Conservation (phyloP, 2,113 vertebrate genomes). For the Carettochelys insculpta region DNA sequence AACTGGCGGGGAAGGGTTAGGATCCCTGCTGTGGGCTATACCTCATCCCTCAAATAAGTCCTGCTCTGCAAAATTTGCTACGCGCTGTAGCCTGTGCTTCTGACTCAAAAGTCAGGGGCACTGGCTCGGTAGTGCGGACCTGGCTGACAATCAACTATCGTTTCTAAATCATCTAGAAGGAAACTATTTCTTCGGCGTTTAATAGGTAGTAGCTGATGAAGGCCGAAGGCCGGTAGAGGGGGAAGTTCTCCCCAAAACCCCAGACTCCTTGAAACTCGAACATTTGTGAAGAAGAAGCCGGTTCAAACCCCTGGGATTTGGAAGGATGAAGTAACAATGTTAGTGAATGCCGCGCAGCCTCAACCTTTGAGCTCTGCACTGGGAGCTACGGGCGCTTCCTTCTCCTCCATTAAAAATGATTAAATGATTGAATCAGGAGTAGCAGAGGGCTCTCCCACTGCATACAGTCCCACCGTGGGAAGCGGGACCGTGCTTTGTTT, state of each 20-base stretch:
- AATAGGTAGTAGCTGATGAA: background rate
- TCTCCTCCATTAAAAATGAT: background rate
- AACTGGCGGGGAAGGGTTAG: background rate
- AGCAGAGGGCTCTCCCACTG: background rate
- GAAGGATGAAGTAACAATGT: background rate
- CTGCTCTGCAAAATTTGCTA: background rate
- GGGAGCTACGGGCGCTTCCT: background rate
- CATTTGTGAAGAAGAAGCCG: background rate
- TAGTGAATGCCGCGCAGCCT: background rate
- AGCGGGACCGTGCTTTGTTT: background rate
- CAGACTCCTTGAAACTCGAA: background rate
- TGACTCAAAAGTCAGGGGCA: background rate
- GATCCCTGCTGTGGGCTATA: background rate
- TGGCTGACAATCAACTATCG: background rate
- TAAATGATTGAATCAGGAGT: background rate
- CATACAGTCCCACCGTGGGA: background rate
- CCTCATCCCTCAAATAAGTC: background rate
- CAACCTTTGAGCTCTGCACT: background rate
- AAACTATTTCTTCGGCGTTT: background rate
- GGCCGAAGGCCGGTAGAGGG: background rate
- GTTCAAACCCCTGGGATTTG: background rate
- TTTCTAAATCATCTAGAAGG: background rate
- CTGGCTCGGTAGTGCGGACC: background rate
- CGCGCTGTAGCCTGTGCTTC: background rate
- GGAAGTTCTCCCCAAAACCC: background rate